Conservation (phyloP, 2,113 vertebrate species). For the Dermatemys mawii region DNA sequence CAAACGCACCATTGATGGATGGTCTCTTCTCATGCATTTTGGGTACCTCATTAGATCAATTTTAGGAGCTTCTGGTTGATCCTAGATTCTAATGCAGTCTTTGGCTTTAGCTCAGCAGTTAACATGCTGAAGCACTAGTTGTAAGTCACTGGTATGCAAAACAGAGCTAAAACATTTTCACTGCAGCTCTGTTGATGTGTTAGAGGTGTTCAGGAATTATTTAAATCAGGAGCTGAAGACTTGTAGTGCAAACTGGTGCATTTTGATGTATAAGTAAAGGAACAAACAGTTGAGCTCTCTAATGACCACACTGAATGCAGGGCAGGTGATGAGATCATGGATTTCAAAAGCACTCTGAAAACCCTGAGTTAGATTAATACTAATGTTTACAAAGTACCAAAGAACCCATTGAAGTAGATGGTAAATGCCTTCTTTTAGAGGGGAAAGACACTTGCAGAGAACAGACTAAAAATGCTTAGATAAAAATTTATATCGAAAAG, state of each 20-base stretch:
- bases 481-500: neutral
- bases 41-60: neutral
- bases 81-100: slow-evolving; percentile 8
- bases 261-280: neutral
- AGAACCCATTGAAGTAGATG: neutral
- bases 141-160: neutral
- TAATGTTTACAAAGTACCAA: neutral
- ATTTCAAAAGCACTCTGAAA: neutral
- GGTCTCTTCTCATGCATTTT: neutral
- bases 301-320: neutral
- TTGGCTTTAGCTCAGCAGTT: slow-evolving; percentile 46
- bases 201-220: neutral
- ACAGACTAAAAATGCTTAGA: neutral
- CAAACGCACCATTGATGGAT: neutral
- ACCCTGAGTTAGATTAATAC: neutral
- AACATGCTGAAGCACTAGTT: neutral
- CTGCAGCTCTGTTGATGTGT: neutral
- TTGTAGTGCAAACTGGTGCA: fast-evolving
- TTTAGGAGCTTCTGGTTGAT: slow-evolving; percentile 5
- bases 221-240: neutral
- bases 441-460: neutral
- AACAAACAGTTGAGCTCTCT: neutral
- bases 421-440: neutral
- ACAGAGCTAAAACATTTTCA: neutral
- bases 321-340: neutral